Conservation (phyloP, 2,888 invertebrate species). For the Brachynemurus nebulosus region DNA sequence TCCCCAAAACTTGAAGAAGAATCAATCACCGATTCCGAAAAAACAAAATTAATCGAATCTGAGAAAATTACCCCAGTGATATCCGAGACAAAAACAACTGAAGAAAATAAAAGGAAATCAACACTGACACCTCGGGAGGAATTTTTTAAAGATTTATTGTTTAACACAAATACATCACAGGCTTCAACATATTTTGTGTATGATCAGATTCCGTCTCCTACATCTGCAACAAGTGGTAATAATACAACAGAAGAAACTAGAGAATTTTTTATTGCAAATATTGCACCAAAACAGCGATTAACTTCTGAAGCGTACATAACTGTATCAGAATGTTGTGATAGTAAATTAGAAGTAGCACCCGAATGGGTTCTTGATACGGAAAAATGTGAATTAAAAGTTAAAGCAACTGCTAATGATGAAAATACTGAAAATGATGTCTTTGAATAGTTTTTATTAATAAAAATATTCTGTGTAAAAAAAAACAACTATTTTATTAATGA, state of each 20-base stretch:
- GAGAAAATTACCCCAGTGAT: too few species aligned
- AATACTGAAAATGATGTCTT: conserved; percentile 11
- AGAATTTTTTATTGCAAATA: conserved; percentile 21
- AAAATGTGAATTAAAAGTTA: neutral
- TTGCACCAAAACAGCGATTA: conserved; percentile 12
- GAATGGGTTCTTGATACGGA: conserved; percentile 5
- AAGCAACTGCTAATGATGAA: neutral
- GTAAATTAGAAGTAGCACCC: neutral
- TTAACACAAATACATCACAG: conserved; percentile 23
- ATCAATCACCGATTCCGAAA: too few species aligned
- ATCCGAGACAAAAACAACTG: too few species aligned
- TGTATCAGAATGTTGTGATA: conserved; percentile 12
- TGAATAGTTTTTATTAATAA: conserved; percentile 7
- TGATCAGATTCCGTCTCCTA: too few species aligned
- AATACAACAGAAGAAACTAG: conserved; percentile 1
- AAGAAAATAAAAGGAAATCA: too few species aligned
- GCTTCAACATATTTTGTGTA: neutral
- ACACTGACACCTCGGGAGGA: conserved; percentile 30
- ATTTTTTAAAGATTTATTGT: conserved; percentile 31
- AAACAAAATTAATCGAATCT: too few species aligned
- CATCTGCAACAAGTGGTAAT: too few species aligned
- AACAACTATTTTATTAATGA: too few species aligned
- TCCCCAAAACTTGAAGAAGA: too few species aligned
- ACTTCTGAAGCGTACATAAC: conserved; percentile 18
- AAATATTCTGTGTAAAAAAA: too few species aligned